Percentiles rank a stretch among this genome's conserved stretches.
Conservation (phyloP, 2,113 vertebrate species). For the Baryphthengus martii region DNA sequence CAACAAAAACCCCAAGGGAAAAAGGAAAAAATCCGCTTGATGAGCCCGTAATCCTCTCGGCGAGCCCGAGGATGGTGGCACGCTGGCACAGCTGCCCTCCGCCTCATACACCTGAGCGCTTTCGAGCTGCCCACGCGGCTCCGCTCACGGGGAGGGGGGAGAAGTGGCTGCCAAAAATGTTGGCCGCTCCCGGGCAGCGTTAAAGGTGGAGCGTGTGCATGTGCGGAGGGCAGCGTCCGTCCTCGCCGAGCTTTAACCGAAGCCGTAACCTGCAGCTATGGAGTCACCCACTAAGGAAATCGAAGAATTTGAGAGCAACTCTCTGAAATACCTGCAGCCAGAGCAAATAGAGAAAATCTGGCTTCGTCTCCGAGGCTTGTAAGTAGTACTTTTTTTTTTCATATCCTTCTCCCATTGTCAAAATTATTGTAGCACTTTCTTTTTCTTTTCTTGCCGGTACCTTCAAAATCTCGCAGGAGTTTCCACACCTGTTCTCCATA, state of each 20-base stretch:
- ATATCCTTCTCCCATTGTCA: background rate
- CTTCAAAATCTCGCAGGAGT: background rate
- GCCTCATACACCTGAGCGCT: background rate
- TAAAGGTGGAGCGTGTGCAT: slow-evolving; percentile 41
- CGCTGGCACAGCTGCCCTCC: background rate
- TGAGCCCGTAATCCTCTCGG: background rate
- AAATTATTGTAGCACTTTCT: background rate
- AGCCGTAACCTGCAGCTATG: slow-evolving; percentile 77
- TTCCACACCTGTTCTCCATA: slow-evolving; percentile 58
- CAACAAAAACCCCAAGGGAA: background rate
- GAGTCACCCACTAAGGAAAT: slow-evolving; percentile 98
- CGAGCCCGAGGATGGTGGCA: slow-evolving; percentile 31
- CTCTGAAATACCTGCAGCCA: slow-evolving; percentile 94
- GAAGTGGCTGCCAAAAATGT: slow-evolving; percentile 2
- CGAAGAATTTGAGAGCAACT: slow-evolving; percentile 99
- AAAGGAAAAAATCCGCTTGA: background rate
- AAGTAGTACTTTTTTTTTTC: slow-evolving; percentile 72
- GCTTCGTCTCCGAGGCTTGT: slow-evolving; percentile 97
- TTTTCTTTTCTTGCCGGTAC: background rate
- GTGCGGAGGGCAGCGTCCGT: background rate
- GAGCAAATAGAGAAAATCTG: slow-evolving; percentile 99
- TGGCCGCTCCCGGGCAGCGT: background rate
- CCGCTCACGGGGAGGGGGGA: background rate
- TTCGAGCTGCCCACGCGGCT: background rate
- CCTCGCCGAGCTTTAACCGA: slow-evolving; percentile 26